Evolutionary conservation across 2,113 vertebrate genomes (phyloP).

Genomic region (Odocoileus hemionus): DNA sequence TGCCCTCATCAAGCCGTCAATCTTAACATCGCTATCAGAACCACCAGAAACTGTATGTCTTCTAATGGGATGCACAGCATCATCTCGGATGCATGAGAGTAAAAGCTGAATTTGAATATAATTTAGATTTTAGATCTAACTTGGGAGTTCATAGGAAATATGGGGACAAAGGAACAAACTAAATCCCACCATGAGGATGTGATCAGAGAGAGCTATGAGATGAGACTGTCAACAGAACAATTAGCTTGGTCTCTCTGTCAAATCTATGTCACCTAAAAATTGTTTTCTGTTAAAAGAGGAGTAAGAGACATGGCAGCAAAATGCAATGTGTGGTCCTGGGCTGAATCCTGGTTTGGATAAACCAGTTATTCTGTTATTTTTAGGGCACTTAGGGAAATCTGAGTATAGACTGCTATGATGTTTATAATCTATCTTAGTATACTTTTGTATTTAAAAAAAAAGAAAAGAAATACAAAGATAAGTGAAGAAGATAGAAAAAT

Average conservation of each 20-base stretch:
- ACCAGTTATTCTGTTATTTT: not conserved
- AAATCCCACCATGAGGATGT: not conserved
- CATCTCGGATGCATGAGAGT: not conserved
- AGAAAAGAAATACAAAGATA: not conserved
- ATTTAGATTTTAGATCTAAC: constrained; percentile 27
- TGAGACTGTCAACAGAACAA: not conserved
- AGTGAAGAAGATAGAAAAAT: not conserved
- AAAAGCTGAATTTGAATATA: not conserved
- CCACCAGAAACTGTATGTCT: not conserved
- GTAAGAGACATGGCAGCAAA: not conserved
- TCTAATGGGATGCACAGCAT: not conserved
- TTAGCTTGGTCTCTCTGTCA: not conserved
- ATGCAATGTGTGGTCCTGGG: not conserved
- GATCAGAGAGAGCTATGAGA: not conserved
- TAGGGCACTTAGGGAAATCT: not conserved
- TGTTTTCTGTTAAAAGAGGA: not conserved
- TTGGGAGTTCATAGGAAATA: not conserved
- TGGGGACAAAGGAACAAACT: not conserved
- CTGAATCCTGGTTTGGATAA: not conserved
- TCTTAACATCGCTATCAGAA: not conserved
- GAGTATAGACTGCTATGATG: not conserved
- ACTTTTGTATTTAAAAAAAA: constrained; percentile 6
- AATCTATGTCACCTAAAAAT: not conserved
- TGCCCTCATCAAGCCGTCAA: not conserved
- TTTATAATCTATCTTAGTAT: not conserved